These are phyloP conservation scores for Eumaeus atala DNA, from an alignment of 1,140 invertebrate genomes.

Conservation along the genomic window DNA sequence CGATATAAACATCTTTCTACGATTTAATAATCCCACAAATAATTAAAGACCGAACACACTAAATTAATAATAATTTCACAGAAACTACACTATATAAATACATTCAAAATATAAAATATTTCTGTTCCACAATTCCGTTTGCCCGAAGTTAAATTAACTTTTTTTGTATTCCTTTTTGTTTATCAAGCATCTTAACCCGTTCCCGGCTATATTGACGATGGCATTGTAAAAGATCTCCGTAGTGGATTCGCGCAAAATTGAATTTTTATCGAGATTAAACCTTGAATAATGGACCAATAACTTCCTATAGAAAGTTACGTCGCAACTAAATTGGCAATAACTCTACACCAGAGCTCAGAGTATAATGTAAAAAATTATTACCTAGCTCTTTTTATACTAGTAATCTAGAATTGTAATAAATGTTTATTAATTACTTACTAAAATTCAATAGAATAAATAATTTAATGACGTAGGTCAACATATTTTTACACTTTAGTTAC, in stretches of 20 bases:
- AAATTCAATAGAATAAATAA: too few relatives aligned
- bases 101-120: slow-evolving; percentile 13
- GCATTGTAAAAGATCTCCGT: slow-evolving; percentile 51
- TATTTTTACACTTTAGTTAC: too few relatives aligned
- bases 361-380: too few relatives aligned
- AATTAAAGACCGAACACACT: too few relatives aligned
- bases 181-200: slow-evolving; percentile 65
- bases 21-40: too few relatives aligned
- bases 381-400: too few relatives aligned
- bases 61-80: neutral
- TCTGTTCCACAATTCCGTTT: neutral
- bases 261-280: slow-evolving; percentile 65
- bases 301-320: neutral
- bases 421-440: too few relatives aligned
- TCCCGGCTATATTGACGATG: slow-evolving; percentile 49
- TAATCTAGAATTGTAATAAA: too few relatives aligned
- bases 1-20: too few relatives aligned
- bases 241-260: slow-evolving; percentile 58
- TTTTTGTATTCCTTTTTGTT: slow-evolving; percentile 53
- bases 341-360: too few relatives aligned
- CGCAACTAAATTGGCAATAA: too few relatives aligned
- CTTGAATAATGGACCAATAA: slow-evolving; percentile 5
- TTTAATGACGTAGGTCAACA: too few relatives aligned
- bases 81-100: slow-evolving; percentile 4
- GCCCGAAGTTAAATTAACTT: slow-evolving; percentile 61